Conservation (phyloP, 2,113 vertebrate species). For the Athene cunicularia region DNA sequence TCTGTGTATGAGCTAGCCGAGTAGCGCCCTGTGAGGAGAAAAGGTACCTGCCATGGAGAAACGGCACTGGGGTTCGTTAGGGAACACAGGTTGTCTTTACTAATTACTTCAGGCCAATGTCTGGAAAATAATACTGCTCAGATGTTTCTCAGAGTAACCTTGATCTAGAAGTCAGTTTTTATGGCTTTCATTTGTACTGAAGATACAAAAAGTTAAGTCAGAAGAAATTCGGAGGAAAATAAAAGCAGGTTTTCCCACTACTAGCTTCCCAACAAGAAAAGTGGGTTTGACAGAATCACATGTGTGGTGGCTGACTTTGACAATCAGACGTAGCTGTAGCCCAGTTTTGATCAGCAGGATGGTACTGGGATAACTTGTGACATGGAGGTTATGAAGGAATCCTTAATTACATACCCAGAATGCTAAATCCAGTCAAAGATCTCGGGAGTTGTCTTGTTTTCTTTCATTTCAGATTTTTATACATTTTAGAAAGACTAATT, state of each 20-base stretch:
- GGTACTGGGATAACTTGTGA: background rate
- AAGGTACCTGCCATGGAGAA: background rate
- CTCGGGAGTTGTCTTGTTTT: background rate
- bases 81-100: background rate
- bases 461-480: background rate
- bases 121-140: background rate
- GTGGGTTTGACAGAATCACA: background rate
- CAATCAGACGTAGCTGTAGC: background rate
- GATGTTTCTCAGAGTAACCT: background rate
- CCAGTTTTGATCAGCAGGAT: background rate
- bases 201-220: background rate
- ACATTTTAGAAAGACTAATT: background rate
- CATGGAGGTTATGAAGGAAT: background rate
- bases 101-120: background rate
- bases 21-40: background rate
- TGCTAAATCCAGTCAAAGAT: rapidly evolving
- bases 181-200: background rate
- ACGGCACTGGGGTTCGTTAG: background rate
- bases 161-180: background rate
- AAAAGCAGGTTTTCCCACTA: background rate
- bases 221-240: background rate
- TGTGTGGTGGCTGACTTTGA: background rate
- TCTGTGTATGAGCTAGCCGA: background rate
- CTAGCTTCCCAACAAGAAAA: background rate
- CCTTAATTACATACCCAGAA: background rate